Conservation (phyloP, 2,888 invertebrate genomes). For the Xiphydria camelus region DNA sequence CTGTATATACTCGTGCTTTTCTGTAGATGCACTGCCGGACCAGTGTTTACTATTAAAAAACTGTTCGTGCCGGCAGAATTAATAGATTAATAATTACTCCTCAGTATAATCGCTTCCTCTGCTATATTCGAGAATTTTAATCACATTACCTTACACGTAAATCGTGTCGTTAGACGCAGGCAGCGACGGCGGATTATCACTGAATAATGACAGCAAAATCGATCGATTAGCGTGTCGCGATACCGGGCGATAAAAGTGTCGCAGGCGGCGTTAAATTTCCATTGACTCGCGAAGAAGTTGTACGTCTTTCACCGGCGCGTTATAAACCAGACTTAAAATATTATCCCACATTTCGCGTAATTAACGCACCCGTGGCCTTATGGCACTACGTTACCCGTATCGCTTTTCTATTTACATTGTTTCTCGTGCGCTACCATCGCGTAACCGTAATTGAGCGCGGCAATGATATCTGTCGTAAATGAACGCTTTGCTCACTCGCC, state of each 20-base stretch:
- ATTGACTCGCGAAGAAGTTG: neutral
- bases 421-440: no score
- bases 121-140: no score
- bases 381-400: neutral
- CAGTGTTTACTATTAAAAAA: no score
- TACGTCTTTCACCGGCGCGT: constrained; percentile 1
- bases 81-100: no score
- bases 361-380: neutral
- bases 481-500: neutral
- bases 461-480: no score
- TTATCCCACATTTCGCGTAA: constrained; percentile 1
- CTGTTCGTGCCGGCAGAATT: no score
- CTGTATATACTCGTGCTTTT: no score
- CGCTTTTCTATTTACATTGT: neutral
- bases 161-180: no score
- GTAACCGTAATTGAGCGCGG: no score
- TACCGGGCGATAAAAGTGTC: constrained; percentile 2
- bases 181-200: neutral
- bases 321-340: neutral
- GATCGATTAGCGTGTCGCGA: constrained; percentile 1
- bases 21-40: no score
- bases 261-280: neutral
- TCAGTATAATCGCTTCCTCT: no score
- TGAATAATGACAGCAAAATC: constrained; percentile 1
- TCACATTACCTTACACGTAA: no score